A percentile compares a stretch with the other conserved stretches of the same genome.
Conservation (phyloP, 2,113 vertebrate species). For the Myrmecophaga tridactyla region DNA sequence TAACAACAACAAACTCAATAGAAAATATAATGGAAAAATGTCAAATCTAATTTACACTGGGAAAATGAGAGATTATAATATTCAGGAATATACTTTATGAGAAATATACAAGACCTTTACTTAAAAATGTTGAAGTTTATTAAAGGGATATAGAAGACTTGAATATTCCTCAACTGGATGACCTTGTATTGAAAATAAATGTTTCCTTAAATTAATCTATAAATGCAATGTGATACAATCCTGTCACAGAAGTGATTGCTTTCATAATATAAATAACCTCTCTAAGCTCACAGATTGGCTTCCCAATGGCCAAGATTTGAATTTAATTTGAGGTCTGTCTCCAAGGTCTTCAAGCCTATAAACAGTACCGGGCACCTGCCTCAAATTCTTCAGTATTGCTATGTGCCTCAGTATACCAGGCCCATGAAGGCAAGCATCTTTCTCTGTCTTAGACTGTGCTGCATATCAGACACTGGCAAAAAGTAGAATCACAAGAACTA, state of each 20-base stretch:
- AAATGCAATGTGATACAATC: no score
- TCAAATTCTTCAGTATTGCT: not conserved
- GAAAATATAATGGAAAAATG: not conserved
- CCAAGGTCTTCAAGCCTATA: not conserved
- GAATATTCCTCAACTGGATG: not conserved
- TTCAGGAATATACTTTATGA: not conserved
- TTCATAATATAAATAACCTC: not conserved
- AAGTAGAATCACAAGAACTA: not conserved
- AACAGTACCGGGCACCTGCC: no score
- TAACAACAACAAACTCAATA: not conserved
- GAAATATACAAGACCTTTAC: not conserved
- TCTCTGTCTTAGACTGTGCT: not conserved
- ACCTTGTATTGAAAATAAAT: not conserved
- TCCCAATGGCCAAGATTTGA: not conserved
- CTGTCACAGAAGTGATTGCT: no score
- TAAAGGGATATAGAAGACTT: not conserved
- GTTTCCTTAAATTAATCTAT: no score
- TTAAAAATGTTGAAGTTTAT: not conserved
- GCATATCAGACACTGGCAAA: not conserved
- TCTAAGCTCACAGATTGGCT: not conserved
- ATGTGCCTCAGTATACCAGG: not conserved
- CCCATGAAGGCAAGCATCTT: not conserved
- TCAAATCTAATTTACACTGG: not conserved
- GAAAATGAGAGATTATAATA: slow-evolving; percentile 11
- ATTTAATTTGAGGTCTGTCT: not conserved